Conservation (phyloP, 2,113 vertebrate species). For the Labeo catla region DNA sequence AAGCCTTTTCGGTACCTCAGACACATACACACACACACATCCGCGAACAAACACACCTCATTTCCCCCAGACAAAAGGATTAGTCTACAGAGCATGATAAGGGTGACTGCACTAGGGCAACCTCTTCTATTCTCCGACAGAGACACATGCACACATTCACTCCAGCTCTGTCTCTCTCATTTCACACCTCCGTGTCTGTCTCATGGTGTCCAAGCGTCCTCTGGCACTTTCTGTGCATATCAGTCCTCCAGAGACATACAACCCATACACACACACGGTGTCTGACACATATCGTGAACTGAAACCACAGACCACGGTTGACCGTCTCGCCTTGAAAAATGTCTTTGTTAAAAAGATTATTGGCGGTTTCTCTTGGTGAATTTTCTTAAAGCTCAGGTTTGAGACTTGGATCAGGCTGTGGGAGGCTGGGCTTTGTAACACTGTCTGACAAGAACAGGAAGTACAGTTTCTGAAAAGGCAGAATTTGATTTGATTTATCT, state of each 20-base stretch:
- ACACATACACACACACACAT: neutral
- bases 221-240: constrained; percentile 34
- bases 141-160: constrained; percentile 25
- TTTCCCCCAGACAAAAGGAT: constrained; percentile 39
- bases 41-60: neutral
- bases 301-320: neutral
- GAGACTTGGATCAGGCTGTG: neutral
- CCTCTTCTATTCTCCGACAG: constrained; percentile 4
- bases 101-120: constrained; percentile 18
- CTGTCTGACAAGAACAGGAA: neutral
- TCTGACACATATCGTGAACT: neutral
- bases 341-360: neutral
- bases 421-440: neutral
- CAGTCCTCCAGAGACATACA: constrained; percentile 29
- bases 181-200: constrained; percentile 52
- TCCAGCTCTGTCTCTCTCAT: constrained; percentile 35
- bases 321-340: neutral
- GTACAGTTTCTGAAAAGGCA: neutral
- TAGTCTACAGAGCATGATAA: constrained; percentile 32
- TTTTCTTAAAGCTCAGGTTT: neutral
- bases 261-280: neutral
- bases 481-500: neutral
- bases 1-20: neutral
- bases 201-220: constrained; percentile 36
- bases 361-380: neutral